Percentiles rank a stretch among this genome's conserved stretches.
phyloP scores from a whole-genome alignment of 2,113 vertebrate species.

The Emydocephalus ijimae region DNA sequence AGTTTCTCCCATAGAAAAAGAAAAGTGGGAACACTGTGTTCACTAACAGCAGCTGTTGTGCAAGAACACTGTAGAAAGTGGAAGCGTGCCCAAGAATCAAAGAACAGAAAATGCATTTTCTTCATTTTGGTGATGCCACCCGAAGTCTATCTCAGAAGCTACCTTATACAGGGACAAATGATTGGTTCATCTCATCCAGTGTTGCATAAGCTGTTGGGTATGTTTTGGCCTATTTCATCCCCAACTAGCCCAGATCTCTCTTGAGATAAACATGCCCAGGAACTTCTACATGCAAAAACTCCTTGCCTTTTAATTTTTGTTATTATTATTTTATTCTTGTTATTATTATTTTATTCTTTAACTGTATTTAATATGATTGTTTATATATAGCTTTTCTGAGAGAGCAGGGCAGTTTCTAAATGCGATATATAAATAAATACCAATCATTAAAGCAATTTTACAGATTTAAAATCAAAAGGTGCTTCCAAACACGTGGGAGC shows the following conservation, averaged over 20 bases:
- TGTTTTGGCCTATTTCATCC: not conserved
- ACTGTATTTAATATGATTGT: not conserved
- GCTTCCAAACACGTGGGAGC: not conserved
- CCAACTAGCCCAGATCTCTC: not conserved
- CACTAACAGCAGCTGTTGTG: slow-evolving; percentile 7
- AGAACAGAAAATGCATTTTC: not conserved
- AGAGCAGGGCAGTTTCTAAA: not conserved
- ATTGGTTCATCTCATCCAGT: not conserved
- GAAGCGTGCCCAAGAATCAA: not conserved
- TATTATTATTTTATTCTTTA: not conserved
- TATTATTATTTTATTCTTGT: not conserved
- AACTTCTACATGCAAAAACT: not conserved
- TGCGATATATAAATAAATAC: not conserved
- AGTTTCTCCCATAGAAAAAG: not conserved
- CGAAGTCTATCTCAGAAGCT: not conserved
- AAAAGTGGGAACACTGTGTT: not conserved
- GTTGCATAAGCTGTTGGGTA: not conserved
- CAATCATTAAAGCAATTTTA: not conserved
- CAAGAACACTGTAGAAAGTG: not conserved
- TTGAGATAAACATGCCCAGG: not conserved
- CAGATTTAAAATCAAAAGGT: not conserved
- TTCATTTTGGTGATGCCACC: not conserved
- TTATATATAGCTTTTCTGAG: not conserved
- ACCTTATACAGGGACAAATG: not conserved
- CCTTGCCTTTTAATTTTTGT: not conserved